Evolutionary conservation across 2,888 invertebrate species (phyloP).

Genomic region (Oxycera nigricornis): DNA sequence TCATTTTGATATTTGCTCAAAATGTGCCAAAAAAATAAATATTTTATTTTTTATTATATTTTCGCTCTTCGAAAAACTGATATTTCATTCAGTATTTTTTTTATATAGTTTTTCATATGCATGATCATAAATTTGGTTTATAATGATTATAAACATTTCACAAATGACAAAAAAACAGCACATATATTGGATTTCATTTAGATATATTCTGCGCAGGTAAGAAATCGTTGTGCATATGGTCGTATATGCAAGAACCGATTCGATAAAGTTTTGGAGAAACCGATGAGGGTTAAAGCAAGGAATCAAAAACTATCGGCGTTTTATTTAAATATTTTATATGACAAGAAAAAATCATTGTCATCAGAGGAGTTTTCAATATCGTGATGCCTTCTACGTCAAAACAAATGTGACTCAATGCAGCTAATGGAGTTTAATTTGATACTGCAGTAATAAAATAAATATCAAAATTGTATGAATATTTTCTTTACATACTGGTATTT

Average conservation of each 20-base stretch:
- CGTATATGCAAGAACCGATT: not conserved
- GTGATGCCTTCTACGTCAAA: too few species aligned
- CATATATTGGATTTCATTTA: not conserved
- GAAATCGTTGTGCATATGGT: not conserved
- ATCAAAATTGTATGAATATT: too few species aligned
- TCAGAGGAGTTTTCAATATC: too few species aligned
- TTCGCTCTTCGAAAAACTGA: not conserved
- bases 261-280: not conserved
- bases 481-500: too few species aligned
- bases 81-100: not conserved
- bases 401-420: too few species aligned
- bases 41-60: not conserved
- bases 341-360: too few species aligned
- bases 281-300: not conserved
- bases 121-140: not conserved
- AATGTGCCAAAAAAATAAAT: not conserved
- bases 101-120: not conserved
- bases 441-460: too few species aligned
- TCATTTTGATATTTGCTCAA: not conserved
- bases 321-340: too few species aligned
- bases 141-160: not conserved
- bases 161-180: not conserved
- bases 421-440: too few species aligned
- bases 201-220: not conserved
- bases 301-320: too few species aligned